A percentile compares a stretch with the other conserved stretches of the same genome.
These are phyloP conservation scores for Dryococelus australis DNA, from an alignment of 2,888 invertebrate species.

Conservation along the genomic window DNA sequence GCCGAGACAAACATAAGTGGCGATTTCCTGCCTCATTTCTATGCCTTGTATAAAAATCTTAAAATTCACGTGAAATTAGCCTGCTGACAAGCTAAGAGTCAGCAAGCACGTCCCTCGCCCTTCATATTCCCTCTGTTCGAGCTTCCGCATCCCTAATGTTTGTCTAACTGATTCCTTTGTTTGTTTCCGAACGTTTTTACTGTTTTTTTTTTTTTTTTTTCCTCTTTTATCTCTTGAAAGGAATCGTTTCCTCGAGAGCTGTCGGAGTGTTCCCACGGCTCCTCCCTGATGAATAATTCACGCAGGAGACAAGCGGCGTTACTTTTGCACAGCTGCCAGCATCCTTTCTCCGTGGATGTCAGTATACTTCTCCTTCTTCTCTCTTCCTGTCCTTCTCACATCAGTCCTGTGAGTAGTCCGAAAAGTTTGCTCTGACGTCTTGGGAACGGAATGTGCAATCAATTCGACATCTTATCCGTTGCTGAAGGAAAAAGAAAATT, in stretches of 20 bases:
- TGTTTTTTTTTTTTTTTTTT: no score
- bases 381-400: not conserved
- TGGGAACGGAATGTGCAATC: no score
- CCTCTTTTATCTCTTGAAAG: not conserved
- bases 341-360: not conserved
- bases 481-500: no score
- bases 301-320: not conserved
- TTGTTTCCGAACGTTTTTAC: not conserved
- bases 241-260: constrained; percentile 6
- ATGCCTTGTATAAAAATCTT: not conserved
- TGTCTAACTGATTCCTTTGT: not conserved
- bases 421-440: no score
- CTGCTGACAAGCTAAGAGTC: not conserved
- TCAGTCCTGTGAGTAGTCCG: no score
- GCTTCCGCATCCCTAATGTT: not conserved
- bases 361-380: not conserved
- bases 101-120: not conserved
- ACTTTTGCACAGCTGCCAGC: not conserved
- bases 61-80: not conserved
- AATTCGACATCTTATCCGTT: no score
- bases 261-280: constrained; percentile 10
- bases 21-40: no score
- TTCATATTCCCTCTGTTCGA: not conserved
- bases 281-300: not conserved
- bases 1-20: no score